Evolutionary conservation across 2,113 vertebrate species (phyloP).

Genomic region (Pseudolaguvia tuberculata): DNA sequence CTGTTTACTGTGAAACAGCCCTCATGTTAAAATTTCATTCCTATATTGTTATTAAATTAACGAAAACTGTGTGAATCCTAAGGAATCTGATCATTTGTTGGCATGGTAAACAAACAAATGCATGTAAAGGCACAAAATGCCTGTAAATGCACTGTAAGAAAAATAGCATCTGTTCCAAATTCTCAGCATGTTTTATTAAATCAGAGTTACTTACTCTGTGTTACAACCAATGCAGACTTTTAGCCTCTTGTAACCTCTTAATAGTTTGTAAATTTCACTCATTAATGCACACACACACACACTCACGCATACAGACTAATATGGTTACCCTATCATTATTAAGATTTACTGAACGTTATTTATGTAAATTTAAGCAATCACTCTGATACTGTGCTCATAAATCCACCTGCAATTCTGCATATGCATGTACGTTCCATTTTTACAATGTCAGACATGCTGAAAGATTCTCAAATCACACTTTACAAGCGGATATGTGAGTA

Average conservation of each 20-base stretch:
- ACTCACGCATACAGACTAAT: not conserved
- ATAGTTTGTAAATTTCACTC: not conserved
- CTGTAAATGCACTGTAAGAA: not conserved
- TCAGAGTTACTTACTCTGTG: not conserved
- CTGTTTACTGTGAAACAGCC: not conserved
- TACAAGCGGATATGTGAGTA: not conserved
- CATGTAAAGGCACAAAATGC: too few relatives aligned
- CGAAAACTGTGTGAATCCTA: not conserved
- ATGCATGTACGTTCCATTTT: conserved; percentile 15
- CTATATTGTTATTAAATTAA: not conserved
- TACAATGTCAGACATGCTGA: conserved; percentile 21
- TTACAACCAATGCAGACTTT: not conserved
- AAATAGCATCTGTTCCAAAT: not conserved
- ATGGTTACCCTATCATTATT: not conserved
- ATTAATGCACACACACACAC: not conserved
- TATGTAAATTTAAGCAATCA: not conserved
- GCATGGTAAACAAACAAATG: not conserved
- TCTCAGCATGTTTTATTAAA: not conserved
- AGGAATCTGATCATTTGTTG: not conserved
- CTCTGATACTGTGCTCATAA: not conserved
- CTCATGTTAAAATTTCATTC: not conserved
- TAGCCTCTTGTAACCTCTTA: not conserved
- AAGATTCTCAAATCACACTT: conserved; percentile 3
- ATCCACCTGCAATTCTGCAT: not conserved
- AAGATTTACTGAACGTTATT: not conserved